Evolutionary conservation across 2,888 invertebrate species (phyloP).

Genomic region (Clusia tigrina): DNA sequence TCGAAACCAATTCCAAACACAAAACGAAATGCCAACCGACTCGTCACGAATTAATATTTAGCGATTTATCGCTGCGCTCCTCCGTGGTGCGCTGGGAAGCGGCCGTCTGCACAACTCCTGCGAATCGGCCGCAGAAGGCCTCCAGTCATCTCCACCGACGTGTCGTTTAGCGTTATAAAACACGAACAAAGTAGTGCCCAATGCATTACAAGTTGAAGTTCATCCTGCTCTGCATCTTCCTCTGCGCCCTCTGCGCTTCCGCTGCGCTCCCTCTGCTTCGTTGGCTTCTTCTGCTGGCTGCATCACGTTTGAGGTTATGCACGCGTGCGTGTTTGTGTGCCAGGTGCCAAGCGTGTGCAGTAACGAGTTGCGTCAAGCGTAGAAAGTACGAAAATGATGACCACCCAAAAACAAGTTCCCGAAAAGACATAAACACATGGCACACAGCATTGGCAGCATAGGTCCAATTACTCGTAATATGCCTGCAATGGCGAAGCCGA

Average conservation of each 20-base stretch:
- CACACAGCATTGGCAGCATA: too few relatives aligned
- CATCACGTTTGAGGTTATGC: too few relatives aligned
- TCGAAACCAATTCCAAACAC: not conserved
- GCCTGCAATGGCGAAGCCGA: too few relatives aligned
- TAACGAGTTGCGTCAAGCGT: constrained; percentile 1
- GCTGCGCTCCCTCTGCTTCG: not conserved
- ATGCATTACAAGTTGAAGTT: not conserved
- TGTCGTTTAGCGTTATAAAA: not conserved
- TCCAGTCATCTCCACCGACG: not conserved
- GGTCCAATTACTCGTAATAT: too few relatives aligned
- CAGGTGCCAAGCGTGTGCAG: not conserved
- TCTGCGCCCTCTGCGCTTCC: too few relatives aligned
- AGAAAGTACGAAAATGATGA: not conserved
- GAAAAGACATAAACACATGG: too few relatives aligned
- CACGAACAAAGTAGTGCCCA: not conserved
- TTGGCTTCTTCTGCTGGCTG: not conserved
- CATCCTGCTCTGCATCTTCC: not conserved
- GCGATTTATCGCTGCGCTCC: not conserved
- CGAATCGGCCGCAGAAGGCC: not conserved
- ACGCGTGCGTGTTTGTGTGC: too few relatives aligned
- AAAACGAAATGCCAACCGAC: not conserved
- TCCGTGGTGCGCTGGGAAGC: not conserved
- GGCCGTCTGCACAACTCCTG: not conserved
- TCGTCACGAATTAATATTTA: constrained; percentile 10
- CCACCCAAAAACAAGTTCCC: constrained; percentile 6